Evolutionary conservation across 92 coral and sea anemone genomes (phyloP), one percentile per base, ranked within the genome.

Genomic region (Umimayanthus chanpuru): DNA sequence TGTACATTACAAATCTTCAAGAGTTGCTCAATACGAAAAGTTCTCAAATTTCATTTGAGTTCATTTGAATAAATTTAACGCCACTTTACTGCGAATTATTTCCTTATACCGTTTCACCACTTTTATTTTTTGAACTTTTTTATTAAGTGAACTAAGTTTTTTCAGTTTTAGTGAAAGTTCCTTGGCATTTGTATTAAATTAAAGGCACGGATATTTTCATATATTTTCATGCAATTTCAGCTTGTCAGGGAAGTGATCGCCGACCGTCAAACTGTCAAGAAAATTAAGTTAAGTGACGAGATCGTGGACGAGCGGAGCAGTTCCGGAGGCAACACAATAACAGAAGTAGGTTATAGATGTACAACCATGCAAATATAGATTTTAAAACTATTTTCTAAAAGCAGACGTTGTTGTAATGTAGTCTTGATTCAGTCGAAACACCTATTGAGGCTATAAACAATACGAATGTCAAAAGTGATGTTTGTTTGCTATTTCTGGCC

Each of bases 151-250:
- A 5, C 70, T 64, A 64, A 2, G 4, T 64, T 64, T 64, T 64
- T 64, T 64, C 70, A 64, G 14, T 64, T 64, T 64, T 64, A 64
- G 70, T 61, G 2, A 6, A 61, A 61, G 9, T 61, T 61, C 68
- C 68, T 61, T 61, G 68, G 68, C 68, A 61, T 61, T 61, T 61
- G 68, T 61, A 4, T 61, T 18, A 61, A 6, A 14, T 61, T 61
- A 6, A 61, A 61, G 68, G 11, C 1, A 61, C 68, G 68, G 68
- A 61, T 61, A 61, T 61, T 61, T 61, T 61, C 68, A 61, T 61
- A n/a, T n/a, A n/a, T n/a, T n/a, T n/a, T n/a, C n/a, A n/a, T n/a
- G 68, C 68, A 61, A 61, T 61, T 61, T 61, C 68, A 61, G 68
- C 68, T 61, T 61, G 68, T 61, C 68, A 61, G 68, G 68, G 68